Base-by-base conservation (phyloP, 2,797 vertebrate genomes). In the Acridotheres tristis region DNA sequence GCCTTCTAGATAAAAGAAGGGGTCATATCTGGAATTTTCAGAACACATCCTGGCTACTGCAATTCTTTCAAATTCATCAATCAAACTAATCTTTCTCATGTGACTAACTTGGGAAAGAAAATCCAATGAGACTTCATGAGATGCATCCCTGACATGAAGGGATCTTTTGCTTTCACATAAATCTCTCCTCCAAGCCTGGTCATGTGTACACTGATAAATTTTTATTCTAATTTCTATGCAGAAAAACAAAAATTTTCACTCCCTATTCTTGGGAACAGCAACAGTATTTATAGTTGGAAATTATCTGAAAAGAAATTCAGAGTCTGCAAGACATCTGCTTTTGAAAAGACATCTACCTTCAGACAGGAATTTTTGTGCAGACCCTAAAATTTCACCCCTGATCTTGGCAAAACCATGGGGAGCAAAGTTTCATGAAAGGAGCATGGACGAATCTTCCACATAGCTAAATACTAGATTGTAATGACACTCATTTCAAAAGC, bases 121-220 rank as follows among this genome's bases (percentile, higher is more conserved):
- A 29, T 16, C 9, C 59, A 22, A 17, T 42, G 19, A 63, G 14
- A 42, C 10, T 4, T 68, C 50, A 59, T 17, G 30, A 85, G 11
- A 65, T n/a, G 9, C 8, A 47, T 45, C 23, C 19, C 7, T 71
- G n/a, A 59, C 20, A 48, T 1, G 0, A 76, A 48, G 16, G 9
- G 4, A 8, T 15, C 4, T 7, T 3, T 54, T 5, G 0, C 7
- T 85, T 79, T 54, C 29, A 50, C 1, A 4, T 32, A 25, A 22
- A 68, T 14, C 11, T 77, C n/a, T 67, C 5, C 17, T 80, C n/a
- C 29, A 76, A 76, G 11, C 9, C 23, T 21, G 5, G 22, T 36
- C 36, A 40, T 42, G 16, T 11, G 54, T 83, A 32, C 22, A 18
- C 4, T 16, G 13, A 20, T 16, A 43, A 21, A 66, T 62, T 47